Conservation (phyloP, 2,888 invertebrate genomes). For the Rhagium mordax region DNA sequence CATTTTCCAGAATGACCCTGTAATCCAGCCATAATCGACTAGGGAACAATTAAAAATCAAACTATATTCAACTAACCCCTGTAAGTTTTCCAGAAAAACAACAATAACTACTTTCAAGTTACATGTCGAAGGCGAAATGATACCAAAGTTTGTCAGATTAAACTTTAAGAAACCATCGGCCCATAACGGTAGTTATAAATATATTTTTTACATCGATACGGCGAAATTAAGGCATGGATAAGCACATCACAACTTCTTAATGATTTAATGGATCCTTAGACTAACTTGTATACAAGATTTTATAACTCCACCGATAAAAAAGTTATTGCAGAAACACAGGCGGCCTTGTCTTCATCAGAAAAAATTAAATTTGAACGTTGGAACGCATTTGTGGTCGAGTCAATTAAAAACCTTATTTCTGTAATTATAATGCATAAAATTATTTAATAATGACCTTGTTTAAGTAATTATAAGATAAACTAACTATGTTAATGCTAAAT, state of each 20-base stretch:
- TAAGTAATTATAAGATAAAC: slow-evolving; percentile 49
- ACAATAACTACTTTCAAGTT: slow-evolving; percentile 15
- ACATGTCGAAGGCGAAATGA: slow-evolving; percentile 4
- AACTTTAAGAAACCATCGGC: slow-evolving; percentile 48
- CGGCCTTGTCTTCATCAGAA: slow-evolving; percentile 30
- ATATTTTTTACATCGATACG: slow-evolving; percentile 43
- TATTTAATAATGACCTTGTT: slow-evolving; percentile 57
- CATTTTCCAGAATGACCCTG: neutral
- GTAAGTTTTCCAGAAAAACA: slow-evolving; percentile 8
- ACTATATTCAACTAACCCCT: neutral
- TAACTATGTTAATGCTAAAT: slow-evolving; percentile 33
- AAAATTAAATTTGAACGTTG: slow-evolving; percentile 31
- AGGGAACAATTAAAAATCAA: slow-evolving; percentile 20
- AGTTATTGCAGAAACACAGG: slow-evolving; percentile 42
- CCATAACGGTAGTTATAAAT: slow-evolving; percentile 52
- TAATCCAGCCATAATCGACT: neutral
- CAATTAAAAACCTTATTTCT: slow-evolving; percentile 59
- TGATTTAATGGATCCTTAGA: slow-evolving; percentile 53
- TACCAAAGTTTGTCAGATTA: slow-evolving; percentile 27
- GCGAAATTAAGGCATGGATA: slow-evolving; percentile 52
- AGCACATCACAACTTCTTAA: slow-evolving; percentile 52
- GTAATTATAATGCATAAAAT: slow-evolving; percentile 59
- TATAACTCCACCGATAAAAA: slow-evolving; percentile 49
- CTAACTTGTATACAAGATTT: slow-evolving; percentile 50
- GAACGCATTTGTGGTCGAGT: slow-evolving; percentile 49